Base-by-base conservation (phyloP, 2,113 vertebrate genomes). In the Phycodurus eques region DNA sequence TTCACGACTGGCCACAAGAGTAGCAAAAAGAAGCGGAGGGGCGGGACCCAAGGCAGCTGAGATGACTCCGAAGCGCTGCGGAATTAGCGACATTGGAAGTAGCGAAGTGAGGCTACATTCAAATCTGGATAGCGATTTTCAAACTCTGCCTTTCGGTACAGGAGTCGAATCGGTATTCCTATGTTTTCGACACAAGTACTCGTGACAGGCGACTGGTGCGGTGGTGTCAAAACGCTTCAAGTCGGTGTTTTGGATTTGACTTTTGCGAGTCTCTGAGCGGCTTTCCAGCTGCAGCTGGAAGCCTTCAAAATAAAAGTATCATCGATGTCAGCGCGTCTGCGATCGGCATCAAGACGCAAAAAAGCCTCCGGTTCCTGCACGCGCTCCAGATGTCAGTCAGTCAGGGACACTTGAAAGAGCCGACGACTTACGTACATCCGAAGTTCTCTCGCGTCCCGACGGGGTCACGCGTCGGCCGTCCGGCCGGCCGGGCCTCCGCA, bases 381-480 rank as follows among this genome's bases (percentile, higher is more conserved):
- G 68, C 78, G 35, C 70, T 49, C 82, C 89, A 91, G 87, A 87
- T 88, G 88, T 85, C 42, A 74, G 87, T 80, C 79, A 91, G 88
- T 86, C 78, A 67, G 84, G 75, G 84, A 88, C 82, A 73, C 82
- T 85, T 90, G 27, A 90, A 88, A 83, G 83, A 87, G 76, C 80
- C 70, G 80, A 77, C 81, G 85, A 88, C 85, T 88, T 85, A 86
- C 88, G 87, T 87, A 90, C 86, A 86, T 90, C 88, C 88, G 87
- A 90, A 87, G 85, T 70, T 86, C 80, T 85, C 86, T 75, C 68
- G 63, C 82, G 85, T 82, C 74, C 75, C 72, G 74, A 64, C 64
- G 0, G 63, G 86, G 80, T 85, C 83, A 89, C 63, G 77, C 33
- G 62, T 61, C 73, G 84, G 87, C 87, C 87, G 87, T 75, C 70